These are phyloP conservation scores for Phoenicopterus ruber DNA, from an alignment of 2,113 vertebrate genomes.

Conservation along the genomic window DNA sequence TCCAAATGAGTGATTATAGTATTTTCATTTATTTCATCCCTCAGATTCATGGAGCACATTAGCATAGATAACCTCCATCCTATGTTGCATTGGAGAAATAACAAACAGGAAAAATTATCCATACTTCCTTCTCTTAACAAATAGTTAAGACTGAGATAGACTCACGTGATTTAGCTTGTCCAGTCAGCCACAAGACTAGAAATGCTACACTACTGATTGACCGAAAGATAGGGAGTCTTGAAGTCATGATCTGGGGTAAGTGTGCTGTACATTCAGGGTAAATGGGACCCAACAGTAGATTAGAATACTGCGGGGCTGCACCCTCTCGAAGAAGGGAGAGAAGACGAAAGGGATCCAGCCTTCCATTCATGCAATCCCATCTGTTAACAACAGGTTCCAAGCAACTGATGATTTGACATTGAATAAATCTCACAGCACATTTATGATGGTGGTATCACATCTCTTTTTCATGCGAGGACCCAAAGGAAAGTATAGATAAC, in stretches of 20 bases:
- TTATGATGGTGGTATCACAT: neutral
- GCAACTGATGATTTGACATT: neutral
- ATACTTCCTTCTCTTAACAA: neutral
- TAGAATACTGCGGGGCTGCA: neutral
- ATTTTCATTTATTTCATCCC: conserved; percentile 15
- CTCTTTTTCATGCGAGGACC: neutral
- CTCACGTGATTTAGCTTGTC: neutral
- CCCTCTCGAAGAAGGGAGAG: neutral
- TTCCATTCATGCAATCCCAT: neutral
- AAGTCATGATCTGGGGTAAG: neutral
- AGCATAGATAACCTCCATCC: neutral
- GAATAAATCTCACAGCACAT: neutral
- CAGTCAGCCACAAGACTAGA: neutral
- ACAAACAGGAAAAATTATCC: neutral
- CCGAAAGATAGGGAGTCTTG: neutral
- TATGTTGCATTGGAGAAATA: neutral
- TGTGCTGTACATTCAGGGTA: neutral
- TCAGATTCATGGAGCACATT: neutral
- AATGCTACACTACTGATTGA: neutral
- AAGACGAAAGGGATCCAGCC: neutral
- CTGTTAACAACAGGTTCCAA: neutral
- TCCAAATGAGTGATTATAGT: conserved; percentile 12
- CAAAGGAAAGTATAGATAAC: neutral
- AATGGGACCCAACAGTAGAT: neutral
- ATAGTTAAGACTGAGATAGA: neutral